These are phyloP conservation scores for Ammodytes marinus DNA, from an alignment of 2,113 vertebrate species.

Conservation along the genomic window DNA sequence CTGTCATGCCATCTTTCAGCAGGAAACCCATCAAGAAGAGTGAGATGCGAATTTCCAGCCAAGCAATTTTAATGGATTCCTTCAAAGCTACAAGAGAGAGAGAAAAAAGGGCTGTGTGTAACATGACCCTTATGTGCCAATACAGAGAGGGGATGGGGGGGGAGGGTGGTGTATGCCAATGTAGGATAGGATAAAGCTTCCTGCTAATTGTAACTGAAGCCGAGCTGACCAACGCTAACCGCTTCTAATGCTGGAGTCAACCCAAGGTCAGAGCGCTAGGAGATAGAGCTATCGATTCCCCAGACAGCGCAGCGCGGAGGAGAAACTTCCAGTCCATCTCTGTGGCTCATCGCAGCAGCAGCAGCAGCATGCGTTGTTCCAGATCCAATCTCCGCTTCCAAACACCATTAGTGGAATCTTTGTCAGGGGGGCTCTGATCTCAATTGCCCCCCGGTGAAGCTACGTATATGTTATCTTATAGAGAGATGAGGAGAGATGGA, in stretches of 20 bases:
- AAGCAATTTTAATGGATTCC: slow-evolving; percentile 67
- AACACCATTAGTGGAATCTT: slow-evolving; percentile 65
- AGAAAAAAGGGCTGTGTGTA: slow-evolving; percentile 63
- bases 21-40: slow-evolving; percentile 11
- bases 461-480: slow-evolving; percentile 48
- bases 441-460: slow-evolving; percentile 46
- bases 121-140: slow-evolving; percentile 73
- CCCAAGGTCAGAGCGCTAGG: slow-evolving; percentile 82
- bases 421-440: slow-evolving; percentile 69
- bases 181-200: slow-evolving; percentile 84
- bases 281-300: slow-evolving; percentile 80
- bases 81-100: slow-evolving; percentile 18
- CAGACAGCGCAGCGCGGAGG: slow-evolving; percentile 54
- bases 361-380: slow-evolving; percentile 10
- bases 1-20: slow-evolving; percentile 40
- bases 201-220: slow-evolving; percentile 88
- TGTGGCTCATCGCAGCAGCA: slow-evolving; percentile 35
- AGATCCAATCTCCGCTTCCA: slow-evolving; percentile 67
- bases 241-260: slow-evolving; percentile 77
- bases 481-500: slow-evolving; percentile 31
- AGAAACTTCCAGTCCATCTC: slow-evolving; percentile 76
- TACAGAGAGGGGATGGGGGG: background rate
- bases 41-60: slow-evolving; percentile 49
- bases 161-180: slow-evolving; percentile 57
- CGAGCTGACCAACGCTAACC: slow-evolving; percentile 77